These are phyloP conservation scores for Sialia sialis DNA, from an alignment of 2,113 vertebrate genomes.

Conservation along the genomic window DNA sequence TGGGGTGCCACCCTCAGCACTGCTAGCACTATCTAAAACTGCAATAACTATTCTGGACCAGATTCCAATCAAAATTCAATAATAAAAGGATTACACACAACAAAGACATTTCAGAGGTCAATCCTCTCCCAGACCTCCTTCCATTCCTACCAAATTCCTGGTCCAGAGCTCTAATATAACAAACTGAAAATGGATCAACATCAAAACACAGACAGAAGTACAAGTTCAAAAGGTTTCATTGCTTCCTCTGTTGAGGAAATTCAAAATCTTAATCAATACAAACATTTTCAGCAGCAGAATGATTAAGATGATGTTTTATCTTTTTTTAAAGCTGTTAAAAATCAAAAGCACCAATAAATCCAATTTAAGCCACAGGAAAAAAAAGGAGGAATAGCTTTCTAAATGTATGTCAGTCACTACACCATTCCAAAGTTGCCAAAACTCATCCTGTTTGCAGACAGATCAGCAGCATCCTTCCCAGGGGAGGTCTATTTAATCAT, in stretches of 20 bases:
- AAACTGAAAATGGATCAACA: slow-evolving; percentile 8
- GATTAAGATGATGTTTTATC: background rate
- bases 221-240: slow-evolving; percentile 14
- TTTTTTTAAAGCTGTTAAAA: background rate
- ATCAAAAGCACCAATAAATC: background rate
- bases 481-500: slow-evolving; percentile 30
- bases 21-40: background rate
- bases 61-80: slow-evolving; percentile 5
- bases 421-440: background rate
- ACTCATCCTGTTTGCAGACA: background rate
- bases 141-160: slow-evolving; percentile 18
- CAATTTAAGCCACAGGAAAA: background rate
- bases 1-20: background rate
- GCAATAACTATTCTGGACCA: background rate
- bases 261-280: background rate
- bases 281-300: background rate
- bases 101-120: slow-evolving; percentile 16
- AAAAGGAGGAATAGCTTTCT: background rate
- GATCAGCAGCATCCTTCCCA: slow-evolving; percentile 1
- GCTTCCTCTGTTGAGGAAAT: background rate
- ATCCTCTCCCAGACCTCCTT: slow-evolving; percentile 39
- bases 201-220: background rate
- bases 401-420: background rate
- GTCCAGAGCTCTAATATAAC: background rate
- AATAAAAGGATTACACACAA: slow-evolving; percentile 31